Conservation (phyloP, 2,797 vertebrate genomes). For the Helicolenus hilgendorfi region DNA sequence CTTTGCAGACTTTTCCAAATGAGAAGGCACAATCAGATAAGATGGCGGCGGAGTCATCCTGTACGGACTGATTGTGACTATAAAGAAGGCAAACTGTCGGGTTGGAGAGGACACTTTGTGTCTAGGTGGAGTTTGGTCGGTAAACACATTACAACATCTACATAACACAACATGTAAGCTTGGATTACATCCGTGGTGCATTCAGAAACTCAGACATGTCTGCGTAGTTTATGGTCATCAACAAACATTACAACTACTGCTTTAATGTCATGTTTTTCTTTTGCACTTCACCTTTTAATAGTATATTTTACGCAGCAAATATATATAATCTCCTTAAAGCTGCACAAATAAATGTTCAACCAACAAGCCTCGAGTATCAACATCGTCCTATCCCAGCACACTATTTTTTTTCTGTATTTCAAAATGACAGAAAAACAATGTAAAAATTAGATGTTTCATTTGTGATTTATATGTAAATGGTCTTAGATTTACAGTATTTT, state of each 20-base stretch:
- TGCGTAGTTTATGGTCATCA: not conserved
- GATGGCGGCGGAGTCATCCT: slow-evolving; percentile 15
- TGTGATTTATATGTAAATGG: no score
- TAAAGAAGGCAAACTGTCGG: slow-evolving; percentile 4
- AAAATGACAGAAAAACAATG: no score
- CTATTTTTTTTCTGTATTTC: no score
- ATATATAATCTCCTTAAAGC: not conserved
- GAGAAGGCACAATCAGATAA: slow-evolving; percentile 67
- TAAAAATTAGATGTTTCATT: no score
- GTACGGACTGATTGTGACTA: slow-evolving; percentile 20
- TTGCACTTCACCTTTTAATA: not conserved
- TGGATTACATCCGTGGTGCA: not conserved
- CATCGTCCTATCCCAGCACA: not conserved
- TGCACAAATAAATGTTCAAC: not conserved
- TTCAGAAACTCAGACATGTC: not conserved
- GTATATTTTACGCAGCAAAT: not conserved
- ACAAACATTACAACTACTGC: not conserved
- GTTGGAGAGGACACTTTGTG: not conserved
- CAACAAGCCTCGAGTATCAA: not conserved
- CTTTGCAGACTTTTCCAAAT: slow-evolving; percentile 75
- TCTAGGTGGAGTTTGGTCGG: not conserved
- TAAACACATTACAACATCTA: slow-evolving; percentile 19
- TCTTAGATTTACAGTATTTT: no score
- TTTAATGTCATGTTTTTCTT: not conserved
- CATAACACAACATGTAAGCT: not conserved